phyloP scores from a whole-genome alignment of 2,113 vertebrate genomes.

The Lipophrys pholis region DNA sequence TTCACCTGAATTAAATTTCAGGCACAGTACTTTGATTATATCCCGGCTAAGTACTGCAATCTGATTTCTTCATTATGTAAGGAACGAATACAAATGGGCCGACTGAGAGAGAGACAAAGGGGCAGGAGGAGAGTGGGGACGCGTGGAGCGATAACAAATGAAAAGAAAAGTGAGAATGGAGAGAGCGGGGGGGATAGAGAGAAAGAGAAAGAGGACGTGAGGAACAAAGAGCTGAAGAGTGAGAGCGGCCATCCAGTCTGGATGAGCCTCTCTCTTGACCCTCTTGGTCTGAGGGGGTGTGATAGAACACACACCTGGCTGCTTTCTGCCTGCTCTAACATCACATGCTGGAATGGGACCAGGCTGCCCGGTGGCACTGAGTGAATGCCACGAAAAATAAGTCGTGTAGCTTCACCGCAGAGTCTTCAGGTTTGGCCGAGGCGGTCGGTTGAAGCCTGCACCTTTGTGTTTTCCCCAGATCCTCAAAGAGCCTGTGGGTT shows the following conservation, averaged over 20 bases:
- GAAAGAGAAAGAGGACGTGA: constrained; percentile 27
- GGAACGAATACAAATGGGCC: constrained; percentile 49
- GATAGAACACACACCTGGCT: constrained; percentile 33
- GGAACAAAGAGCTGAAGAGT: constrained; percentile 41
- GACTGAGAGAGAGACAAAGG: constrained; percentile 33
- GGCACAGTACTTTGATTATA: constrained; percentile 45
- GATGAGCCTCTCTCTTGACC: constrained; percentile 60
- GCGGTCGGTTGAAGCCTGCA: constrained; percentile 36
- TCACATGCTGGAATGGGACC: constrained; percentile 33
- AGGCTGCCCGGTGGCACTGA: constrained; percentile 26
- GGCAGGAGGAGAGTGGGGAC: constrained; percentile 16
- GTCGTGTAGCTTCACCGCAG: constrained; percentile 36
- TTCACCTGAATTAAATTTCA: constrained; percentile 57
- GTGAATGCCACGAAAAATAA: constrained; percentile 2
- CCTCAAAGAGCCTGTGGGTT: constrained; percentile 46
- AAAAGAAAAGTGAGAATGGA: constrained; percentile 4
- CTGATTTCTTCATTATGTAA: constrained; percentile 48
- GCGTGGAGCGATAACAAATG: constrained; percentile 30
- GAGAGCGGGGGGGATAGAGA: constrained; percentile 1
- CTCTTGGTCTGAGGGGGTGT: constrained; percentile 38
- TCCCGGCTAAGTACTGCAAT: constrained; percentile 45
- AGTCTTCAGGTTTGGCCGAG: constrained; percentile 50
- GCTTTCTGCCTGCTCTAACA: constrained; percentile 43
- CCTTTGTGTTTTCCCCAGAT: constrained; percentile 30
- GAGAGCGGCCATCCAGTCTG: constrained; percentile 34